These are phyloP conservation scores for Flexamia atlantica DNA, from an alignment of 2,888 invertebrate species.

Conservation along the genomic window DNA sequence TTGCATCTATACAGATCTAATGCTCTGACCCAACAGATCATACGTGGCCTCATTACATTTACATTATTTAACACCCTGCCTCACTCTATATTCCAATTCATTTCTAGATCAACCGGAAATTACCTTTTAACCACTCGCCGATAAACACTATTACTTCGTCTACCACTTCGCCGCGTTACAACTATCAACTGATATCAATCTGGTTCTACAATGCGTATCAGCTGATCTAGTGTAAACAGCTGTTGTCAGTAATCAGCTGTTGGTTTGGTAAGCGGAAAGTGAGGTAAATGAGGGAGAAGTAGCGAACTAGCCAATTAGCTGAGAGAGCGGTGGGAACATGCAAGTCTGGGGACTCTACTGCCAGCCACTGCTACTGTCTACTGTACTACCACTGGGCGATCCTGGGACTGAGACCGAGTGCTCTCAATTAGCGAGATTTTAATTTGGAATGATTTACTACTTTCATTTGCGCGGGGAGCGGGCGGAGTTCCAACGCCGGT, in stretches of 20 bases:
- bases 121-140: not conserved
- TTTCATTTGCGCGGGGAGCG: not conserved
- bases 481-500: not conserved
- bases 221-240: slow-evolving; percentile 32
- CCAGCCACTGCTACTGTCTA: not conserved
- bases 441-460: slow-evolving; percentile 15
- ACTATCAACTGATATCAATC: slow-evolving; percentile 1
- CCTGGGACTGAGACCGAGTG: not conserved
- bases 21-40: not conserved
- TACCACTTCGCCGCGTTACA: not conserved
- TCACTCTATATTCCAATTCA: slow-evolving; percentile 2
- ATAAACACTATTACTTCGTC: not conserved
- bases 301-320: slow-evolving; percentile 24
- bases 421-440: not conserved
- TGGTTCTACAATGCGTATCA: slow-evolving; percentile 19
- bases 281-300: slow-evolving; percentile 45
- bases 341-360: too few species aligned
- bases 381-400: not conserved
- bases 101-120: slow-evolving; percentile 1
- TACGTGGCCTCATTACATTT: not conserved
- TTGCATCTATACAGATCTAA: too few species aligned
- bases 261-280: slow-evolving; percentile 36
- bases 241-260: slow-evolving; percentile 32
- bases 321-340: slow-evolving; percentile 29
- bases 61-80: not conserved